Percentiles rank a stretch among this genome's conserved stretches.
These are phyloP conservation scores for Microtus pennsylvanicus DNA, from an alignment of 2,113 vertebrate genomes.

Conservation along the genomic window DNA sequence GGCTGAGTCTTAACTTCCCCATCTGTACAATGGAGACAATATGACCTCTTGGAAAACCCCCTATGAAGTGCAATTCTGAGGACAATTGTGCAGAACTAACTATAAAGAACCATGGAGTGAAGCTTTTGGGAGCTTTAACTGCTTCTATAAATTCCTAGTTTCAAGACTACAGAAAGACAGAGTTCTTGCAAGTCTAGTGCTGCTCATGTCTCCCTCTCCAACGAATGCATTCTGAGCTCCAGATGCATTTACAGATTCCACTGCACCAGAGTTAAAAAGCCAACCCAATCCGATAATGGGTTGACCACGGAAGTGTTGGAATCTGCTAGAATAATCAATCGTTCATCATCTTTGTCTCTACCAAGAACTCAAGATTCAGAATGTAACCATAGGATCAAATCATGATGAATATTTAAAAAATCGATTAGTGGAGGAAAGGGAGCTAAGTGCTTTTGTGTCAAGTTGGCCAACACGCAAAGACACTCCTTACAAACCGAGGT, in stretches of 20 bases:
- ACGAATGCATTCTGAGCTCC: background rate
- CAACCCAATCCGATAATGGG: background rate
- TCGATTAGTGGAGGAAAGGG: background rate
- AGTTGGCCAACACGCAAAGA: background rate
- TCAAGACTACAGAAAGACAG: background rate
- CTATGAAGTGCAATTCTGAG: background rate
- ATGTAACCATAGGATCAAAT: background rate
- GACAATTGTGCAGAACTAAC: background rate
- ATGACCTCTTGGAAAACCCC: background rate
- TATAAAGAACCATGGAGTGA: background rate
- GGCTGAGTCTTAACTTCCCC: background rate
- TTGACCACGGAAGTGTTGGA: background rate
- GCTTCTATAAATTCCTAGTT: background rate
- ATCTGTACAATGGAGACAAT: background rate
- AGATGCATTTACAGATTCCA: background rate
- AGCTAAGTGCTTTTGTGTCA: slow-evolving; percentile 8
- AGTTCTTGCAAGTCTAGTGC: background rate
- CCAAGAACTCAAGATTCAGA: background rate
- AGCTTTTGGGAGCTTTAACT: background rate
- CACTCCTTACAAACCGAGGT: background rate
- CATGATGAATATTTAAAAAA: slow-evolving; percentile 45
- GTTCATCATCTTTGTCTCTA: background rate
- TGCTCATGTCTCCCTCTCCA: background rate
- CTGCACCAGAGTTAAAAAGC: background rate
- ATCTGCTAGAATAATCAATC: background rate